These are phyloP conservation scores for Lutjanus campechanus DNA, from an alignment of 2,797 vertebrate species.

Conservation along the genomic window DNA sequence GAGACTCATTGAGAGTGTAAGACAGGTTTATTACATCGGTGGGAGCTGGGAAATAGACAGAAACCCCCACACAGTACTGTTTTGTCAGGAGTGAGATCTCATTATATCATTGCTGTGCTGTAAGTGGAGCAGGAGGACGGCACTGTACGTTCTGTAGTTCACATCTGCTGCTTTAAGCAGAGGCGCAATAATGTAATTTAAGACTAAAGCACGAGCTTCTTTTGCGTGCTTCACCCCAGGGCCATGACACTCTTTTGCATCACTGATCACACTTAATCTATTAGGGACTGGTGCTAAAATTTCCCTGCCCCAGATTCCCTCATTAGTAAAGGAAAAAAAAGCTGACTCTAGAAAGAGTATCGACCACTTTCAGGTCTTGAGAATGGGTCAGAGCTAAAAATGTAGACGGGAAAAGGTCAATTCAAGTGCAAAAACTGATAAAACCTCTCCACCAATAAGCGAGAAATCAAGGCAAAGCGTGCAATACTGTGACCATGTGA, in stretches of 20 bases:
- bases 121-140: conserved; percentile 29
- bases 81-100: conserved; percentile 44
- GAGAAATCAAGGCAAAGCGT: conserved; percentile 12
- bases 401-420: conserved; percentile 34
- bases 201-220: conserved; percentile 44
- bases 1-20: conserved; percentile 58
- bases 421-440: conserved; percentile 28
- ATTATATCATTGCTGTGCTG: conserved; percentile 42
- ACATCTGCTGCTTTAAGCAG: conserved; percentile 46
- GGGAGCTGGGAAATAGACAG: conserved; percentile 60
- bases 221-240: conserved; percentile 25
- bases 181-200: conserved; percentile 51
- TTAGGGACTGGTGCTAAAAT: conserved; percentile 44
- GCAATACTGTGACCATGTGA: conserved; percentile 7
- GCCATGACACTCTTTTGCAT: conserved; percentile 20
- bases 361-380: conserved; percentile 8
- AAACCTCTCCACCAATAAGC: conserved; percentile 16
- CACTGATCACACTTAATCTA: conserved; percentile 57
- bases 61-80: conserved; percentile 47
- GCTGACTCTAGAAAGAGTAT: background rate
- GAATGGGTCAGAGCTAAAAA: conserved; percentile 31
- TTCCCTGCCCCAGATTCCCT: conserved; percentile 29
- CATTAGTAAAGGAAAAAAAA: background rate
- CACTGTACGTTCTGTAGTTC: conserved; percentile 13
- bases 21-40: conserved; percentile 68